Percentiles rank a stretch among this genome's conserved stretches.
Evolutionary conservation across 1,140 invertebrate genomes (phyloP).

Genomic region (Cydia splendana): DNA sequence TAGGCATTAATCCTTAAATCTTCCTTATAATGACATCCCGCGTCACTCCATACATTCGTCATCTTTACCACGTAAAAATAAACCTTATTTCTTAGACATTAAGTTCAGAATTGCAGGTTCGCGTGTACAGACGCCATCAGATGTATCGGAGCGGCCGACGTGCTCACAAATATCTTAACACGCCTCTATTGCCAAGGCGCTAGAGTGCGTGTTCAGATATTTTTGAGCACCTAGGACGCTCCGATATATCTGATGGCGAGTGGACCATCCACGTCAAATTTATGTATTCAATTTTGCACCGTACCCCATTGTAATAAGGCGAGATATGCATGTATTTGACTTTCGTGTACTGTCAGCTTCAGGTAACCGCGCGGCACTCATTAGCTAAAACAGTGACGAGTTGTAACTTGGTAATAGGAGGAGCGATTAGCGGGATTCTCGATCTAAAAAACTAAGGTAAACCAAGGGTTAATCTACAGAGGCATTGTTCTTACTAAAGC

Average conservation of each 20-base stretch:
- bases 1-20: neutral
- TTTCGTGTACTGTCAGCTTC: neutral
- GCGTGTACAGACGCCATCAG: too few species aligned
- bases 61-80: neutral
- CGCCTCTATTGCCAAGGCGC: neutral
- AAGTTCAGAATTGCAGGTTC: neutral
- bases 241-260: neutral
- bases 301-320: neutral
- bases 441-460: too few species aligned
- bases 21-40: neutral
- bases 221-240: neutral
- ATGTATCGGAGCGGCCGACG: too few species aligned
- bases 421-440: neutral
- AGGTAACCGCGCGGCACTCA: constrained; percentile 12
- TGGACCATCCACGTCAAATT: neutral
- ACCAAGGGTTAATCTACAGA: too few species aligned
- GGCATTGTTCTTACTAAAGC: too few species aligned
- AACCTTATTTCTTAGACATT: neutral
- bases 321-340: neutral
- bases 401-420: neutral
- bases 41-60: neutral
- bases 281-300: neutral
- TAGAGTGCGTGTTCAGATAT: neutral
- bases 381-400: constrained; percentile 23
- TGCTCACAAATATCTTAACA: neutral